These are phyloP conservation scores for Dryadula phaetusa DNA, from an alignment of 2,888 invertebrate genomes.

Conservation along the genomic window DNA sequence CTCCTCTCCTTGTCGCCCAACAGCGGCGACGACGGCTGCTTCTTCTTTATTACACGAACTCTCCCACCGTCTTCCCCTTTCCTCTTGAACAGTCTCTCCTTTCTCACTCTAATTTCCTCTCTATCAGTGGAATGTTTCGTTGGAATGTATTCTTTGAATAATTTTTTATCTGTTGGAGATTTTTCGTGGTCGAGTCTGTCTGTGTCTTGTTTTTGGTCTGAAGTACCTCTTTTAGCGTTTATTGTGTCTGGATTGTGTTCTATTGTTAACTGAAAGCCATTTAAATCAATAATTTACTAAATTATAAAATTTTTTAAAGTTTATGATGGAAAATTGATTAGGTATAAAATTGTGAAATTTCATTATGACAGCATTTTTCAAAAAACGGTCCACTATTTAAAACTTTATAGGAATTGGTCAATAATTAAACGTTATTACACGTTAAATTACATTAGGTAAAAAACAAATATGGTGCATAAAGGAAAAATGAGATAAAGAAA, in stretches of 20 bases:
- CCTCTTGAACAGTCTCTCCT: slow-evolving; percentile 76
- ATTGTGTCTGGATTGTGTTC: slow-evolving; percentile 93
- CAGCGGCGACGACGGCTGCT: slow-evolving; percentile 69
- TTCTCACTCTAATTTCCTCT: slow-evolving; percentile 77
- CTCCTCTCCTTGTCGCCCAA: slow-evolving; percentile 91
- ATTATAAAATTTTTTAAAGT: too few species aligned
- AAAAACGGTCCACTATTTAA: too few species aligned
- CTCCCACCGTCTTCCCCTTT: slow-evolving; percentile 72
- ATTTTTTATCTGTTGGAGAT: slow-evolving; percentile 85
- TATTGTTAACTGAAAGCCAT: slow-evolving; percentile 88
- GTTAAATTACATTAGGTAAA: too few species aligned
- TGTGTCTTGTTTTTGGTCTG: slow-evolving; percentile 48
- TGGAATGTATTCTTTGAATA: slow-evolving; percentile 51
- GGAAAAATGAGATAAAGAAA: too few species aligned
- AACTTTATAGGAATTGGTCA: too few species aligned
- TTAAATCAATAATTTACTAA: background rate
- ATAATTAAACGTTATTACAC: too few species aligned
- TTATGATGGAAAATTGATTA: too few species aligned
- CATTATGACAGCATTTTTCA: too few species aligned
- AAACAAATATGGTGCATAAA: too few species aligned
- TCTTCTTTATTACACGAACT: slow-evolving; percentile 63
- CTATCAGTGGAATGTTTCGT: slow-evolving; percentile 66
- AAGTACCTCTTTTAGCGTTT: slow-evolving; percentile 47
- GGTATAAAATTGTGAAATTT: too few species aligned
- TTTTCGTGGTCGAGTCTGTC: slow-evolving; percentile 60